Base-by-base conservation (phyloP, 2,113 vertebrate species). In the Cyprinodon tularosa region DNA sequence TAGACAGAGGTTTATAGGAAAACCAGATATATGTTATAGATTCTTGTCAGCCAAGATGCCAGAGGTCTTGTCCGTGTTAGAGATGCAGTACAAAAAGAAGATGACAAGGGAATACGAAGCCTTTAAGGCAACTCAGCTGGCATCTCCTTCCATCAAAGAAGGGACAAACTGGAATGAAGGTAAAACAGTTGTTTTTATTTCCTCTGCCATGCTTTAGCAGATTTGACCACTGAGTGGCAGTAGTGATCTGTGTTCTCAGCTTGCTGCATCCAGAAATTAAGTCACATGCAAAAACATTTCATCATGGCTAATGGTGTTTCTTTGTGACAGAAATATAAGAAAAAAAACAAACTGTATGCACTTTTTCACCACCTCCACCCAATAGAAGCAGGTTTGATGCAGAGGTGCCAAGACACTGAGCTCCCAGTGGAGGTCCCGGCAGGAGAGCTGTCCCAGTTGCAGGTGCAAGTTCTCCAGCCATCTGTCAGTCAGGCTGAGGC, bases 21-120 rank as follows among this genome's bases (percentile, higher is more conserved):
- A 91, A 48, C 96, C 98, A 0, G 98, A 99, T 77, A 86, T 94
- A 45, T 91, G 94, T 62, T 97, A 89, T 79, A 91, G 90, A 2
- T 81, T 99, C 12, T 88, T 98, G 48, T 97, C 98, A 0, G 98
- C 96, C 20, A 96, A 90, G 72, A 97, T 99, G 96, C 94, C 96
- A 0, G 91, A 95, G 62, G 93, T 71, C 0, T 80, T 99, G 20
- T 93, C 96, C 0, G 3, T 97, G 70, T 84, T 99, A 59, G 93
- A 97, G 84, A 62, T 95, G 89, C 97, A 96, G 73, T 98, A 97
- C 89, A 93, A 94, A 84, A 92, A 91, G 88, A 98, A 97, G 86
- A 80, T 98, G 20, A 69, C 93, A 11, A 92, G 92, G 38, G 96
- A 96, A 0, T 94, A 94, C 0, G 15, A 90, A 0, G 88, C 90